phyloP scores from a whole-genome alignment of 2,797 vertebrate species.

The Petrocephalus schoutedeni region DNA sequence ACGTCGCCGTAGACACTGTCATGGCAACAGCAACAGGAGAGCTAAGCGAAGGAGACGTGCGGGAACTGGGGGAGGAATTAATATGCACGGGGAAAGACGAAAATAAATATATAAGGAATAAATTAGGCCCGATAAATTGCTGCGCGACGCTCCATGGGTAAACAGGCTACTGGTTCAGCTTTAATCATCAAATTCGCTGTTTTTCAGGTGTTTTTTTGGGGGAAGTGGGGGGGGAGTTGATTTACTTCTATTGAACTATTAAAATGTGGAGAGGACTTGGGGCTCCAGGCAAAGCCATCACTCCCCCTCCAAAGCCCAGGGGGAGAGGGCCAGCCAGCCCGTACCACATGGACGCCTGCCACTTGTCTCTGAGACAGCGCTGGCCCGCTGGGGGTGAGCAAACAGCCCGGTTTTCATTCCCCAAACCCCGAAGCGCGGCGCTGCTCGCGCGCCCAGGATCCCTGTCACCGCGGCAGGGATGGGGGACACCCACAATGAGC shows the following conservation, averaged over 20 bases:
- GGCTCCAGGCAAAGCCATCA: neutral
- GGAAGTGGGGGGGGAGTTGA: neutral
- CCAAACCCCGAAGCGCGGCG: neutral
- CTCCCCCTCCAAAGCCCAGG: neutral
- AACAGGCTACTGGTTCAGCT: neutral
- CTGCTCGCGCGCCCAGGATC: neutral
- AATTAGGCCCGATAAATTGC: neutral
- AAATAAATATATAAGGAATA: slow-evolving; percentile 16
- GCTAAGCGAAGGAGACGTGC: neutral
- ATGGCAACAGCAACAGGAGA: neutral
- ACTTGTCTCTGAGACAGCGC: neutral
- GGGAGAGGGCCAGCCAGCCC: neutral
- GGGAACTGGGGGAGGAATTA: slow-evolving; percentile 9
- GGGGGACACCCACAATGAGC: neutral
- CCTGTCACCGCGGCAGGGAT: neutral
- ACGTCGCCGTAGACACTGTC: neutral
- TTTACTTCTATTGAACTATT: slow-evolving; percentile 1
- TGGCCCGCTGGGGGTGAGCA: neutral
- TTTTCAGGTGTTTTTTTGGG: neutral
- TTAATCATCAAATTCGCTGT: neutral
- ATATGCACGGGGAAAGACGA: neutral
- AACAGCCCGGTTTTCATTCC: neutral
- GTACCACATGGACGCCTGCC: no score
- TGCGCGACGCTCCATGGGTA: neutral
- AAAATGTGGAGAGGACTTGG: slow-evolving; percentile 1